Percentiles rank a stretch among this genome's conserved stretches.
Evolutionary conservation across 1,140 invertebrate species (phyloP).

Genomic region (Cephus cinctus): DNA sequence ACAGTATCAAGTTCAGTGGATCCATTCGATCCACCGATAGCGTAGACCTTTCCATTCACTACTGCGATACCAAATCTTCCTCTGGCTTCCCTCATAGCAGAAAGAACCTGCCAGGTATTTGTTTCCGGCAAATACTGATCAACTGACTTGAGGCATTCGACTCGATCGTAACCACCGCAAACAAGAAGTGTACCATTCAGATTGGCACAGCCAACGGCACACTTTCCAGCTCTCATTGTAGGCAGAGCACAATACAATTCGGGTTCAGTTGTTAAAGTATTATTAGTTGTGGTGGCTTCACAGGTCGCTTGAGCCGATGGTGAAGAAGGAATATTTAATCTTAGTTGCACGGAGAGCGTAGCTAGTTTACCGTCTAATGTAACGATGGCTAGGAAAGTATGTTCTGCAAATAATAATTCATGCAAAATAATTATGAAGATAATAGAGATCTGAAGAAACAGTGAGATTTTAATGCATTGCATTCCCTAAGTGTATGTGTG

Average conservation of each 20-base stretch:
- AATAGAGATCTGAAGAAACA: too few relatives aligned
- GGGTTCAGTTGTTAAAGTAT: conserved; percentile 43
- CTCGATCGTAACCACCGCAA: conserved; percentile 83
- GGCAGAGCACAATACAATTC: conserved; percentile 65
- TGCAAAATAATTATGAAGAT: conserved; percentile 5
- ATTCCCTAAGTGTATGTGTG: too few relatives aligned
- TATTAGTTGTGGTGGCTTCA: conserved; percentile 22
- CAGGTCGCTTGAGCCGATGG: conserved; percentile 45
- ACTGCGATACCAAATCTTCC: conserved; percentile 76
- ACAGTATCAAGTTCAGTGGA: conserved; percentile 68
- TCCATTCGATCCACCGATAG: conserved; percentile 79
- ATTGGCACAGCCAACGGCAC: conserved; percentile 73
- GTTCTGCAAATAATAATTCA: conserved; percentile 51
- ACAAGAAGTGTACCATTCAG: conserved; percentile 69
- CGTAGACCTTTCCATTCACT: conserved; percentile 68
- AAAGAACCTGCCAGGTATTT: conserved; percentile 69
- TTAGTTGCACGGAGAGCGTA: conserved; percentile 65
- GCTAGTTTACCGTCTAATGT: conserved; percentile 64
- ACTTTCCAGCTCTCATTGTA: conserved; percentile 69
- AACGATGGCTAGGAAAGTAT: conserved; percentile 67
- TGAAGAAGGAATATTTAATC: conserved; percentile 55
- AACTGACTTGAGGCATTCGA: conserved; percentile 75
- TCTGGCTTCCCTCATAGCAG: conserved; percentile 69
- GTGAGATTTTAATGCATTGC: too few relatives aligned
- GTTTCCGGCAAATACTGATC: conserved; percentile 71